Conservation (phyloP, 2,113 vertebrate genomes). For the Trichomycterus rosablanca region DNA sequence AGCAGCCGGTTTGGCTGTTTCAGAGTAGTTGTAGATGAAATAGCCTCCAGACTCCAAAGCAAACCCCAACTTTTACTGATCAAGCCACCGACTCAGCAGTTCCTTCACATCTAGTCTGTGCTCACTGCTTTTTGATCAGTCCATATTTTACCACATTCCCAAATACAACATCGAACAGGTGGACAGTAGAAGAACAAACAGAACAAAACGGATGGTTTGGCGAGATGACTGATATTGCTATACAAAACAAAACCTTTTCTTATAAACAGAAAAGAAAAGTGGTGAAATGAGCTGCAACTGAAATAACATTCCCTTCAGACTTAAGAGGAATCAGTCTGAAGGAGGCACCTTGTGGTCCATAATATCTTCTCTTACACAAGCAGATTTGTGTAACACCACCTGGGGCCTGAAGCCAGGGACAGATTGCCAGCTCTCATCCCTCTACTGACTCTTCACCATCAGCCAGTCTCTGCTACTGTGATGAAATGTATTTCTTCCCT, state of each 20-base stretch:
- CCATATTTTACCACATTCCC: conserved; percentile 19
- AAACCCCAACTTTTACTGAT: conserved; percentile 34
- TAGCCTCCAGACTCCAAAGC: conserved; percentile 20
- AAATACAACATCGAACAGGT: conserved; percentile 27
- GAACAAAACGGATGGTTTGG: neutral
- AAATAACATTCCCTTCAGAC: conserved; percentile 48
- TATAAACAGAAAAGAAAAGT: conserved; percentile 43
- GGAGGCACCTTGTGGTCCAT: conserved; percentile 37
- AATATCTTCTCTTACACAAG: conserved; percentile 33
- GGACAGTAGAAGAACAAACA: conserved; percentile 36
- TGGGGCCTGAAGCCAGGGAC: neutral
- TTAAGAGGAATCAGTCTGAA: conserved; percentile 29
- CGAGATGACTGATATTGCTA: conserved; percentile 17
- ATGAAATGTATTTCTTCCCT: conserved; percentile 39
- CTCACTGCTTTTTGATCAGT: conserved; percentile 9
- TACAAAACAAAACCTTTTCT: conserved; percentile 4
- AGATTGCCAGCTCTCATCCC: conserved; percentile 30
- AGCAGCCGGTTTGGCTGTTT: too few relatives aligned
- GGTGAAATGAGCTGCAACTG: conserved; percentile 50
- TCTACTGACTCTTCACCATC: conserved; percentile 31
- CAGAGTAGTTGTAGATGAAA: too few relatives aligned
- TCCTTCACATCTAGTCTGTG: conserved; percentile 49
- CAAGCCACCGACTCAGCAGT: conserved; percentile 37
- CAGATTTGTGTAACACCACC: conserved; percentile 1
- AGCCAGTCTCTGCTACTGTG: conserved; percentile 31